Base-by-base conservation (phyloP, 1,140 invertebrate genomes). In the Sinonovacula constricta region DNA sequence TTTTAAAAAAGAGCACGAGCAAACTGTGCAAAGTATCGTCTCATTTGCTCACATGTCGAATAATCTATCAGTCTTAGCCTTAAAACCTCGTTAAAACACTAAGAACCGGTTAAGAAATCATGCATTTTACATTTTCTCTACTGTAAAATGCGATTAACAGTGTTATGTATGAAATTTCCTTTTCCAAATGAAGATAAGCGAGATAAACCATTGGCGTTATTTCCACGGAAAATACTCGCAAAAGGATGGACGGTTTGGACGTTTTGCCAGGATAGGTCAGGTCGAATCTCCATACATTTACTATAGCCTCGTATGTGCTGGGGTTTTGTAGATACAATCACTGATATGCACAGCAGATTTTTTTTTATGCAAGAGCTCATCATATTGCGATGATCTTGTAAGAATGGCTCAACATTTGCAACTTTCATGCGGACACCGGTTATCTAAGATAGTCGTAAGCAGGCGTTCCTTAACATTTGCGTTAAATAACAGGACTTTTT, bases 391-490 rank as follows among this genome's bases (percentile, higher is more conserved):
- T 86, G 36, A 79, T 95, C 90, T 96, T 96, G 91, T 96, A 97
- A n/a, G 96, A 95, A 88, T 97, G 96, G 71, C 94, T 96, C 71
- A 95, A 93, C 0, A 96, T 98, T 91, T 98, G 96, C 96, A 97
- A 97, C 94, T 93, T 77, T 18, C 90, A 79, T 1, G 89, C 89
- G 31, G 85, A 82, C 3, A 98, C 87, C 0, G 97, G 96, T 67
- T 95, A 94, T 86, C 96, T 97, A 82, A 98, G 97, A n/a, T n/a
- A n/a, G n/a, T n/a, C n/a, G n/a, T n/a, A n/a, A n/a, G n/a, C n/a
- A n/a, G n/a, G n/a, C n/a, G n/a, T n/a, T n/a, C n/a, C n/a, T n/a
- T n/a, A n/a, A n/a, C n/a, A n/a, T n/a, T n/a, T n/a, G n/a, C n/a
- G n/a, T n/a, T n/a, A n/a, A n/a, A n/a, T n/a, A n/a, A n/a, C n/a